Conservation (phyloP, 2,888 invertebrate genomes). For the Ptilodon capucinus region DNA sequence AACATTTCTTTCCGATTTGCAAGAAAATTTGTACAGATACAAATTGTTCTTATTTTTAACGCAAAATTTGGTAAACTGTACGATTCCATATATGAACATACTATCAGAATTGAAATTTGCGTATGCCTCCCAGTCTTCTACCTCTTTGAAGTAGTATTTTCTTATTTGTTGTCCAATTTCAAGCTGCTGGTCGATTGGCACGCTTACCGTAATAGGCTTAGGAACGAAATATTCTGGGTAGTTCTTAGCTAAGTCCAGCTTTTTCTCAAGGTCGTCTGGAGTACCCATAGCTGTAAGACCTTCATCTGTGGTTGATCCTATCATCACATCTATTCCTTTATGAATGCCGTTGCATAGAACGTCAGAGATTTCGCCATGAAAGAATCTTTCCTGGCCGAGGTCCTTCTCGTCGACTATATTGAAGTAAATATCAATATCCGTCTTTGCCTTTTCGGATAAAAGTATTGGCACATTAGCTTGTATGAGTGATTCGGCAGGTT, state of each 20-base stretch:
- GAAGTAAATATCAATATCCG: slow-evolving; percentile 6
- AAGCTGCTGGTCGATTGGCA: slow-evolving; percentile 23
- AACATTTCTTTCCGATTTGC: slow-evolving; percentile 41
- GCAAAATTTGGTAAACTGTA: slow-evolving; percentile 35
- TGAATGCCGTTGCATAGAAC: slow-evolving; percentile 5
- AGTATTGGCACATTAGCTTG: slow-evolving; percentile 8
- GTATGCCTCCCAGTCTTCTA: slow-evolving; percentile 30
- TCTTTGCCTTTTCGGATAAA: slow-evolving; percentile 5
- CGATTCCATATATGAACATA: slow-evolving; percentile 26
- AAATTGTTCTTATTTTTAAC: slow-evolving; percentile 34
- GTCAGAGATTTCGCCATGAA: slow-evolving; percentile 4
- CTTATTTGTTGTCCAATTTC: slow-evolving; percentile 35
- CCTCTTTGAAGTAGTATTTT: slow-evolving; percentile 32
- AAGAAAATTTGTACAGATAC: slow-evolving; percentile 43
- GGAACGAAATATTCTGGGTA: slow-evolving; percentile 29
- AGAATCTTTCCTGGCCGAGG: slow-evolving; percentile 13
- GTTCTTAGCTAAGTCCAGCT: slow-evolving; percentile 5
- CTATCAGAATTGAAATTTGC: slow-evolving; percentile 24
- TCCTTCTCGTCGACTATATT: slow-evolving; percentile 16
- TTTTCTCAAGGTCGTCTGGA: slow-evolving; percentile 5
- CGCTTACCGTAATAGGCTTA: slow-evolving; percentile 17
- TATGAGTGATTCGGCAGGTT: slow-evolving; percentile 10
- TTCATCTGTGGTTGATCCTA: slow-evolving; percentile 13
- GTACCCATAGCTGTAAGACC: slow-evolving; percentile 4
- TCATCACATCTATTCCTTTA: slow-evolving; percentile 13